phyloP scores from a whole-genome alignment of 2,888 invertebrate genomes.

The Agapetus fuscipes region DNA sequence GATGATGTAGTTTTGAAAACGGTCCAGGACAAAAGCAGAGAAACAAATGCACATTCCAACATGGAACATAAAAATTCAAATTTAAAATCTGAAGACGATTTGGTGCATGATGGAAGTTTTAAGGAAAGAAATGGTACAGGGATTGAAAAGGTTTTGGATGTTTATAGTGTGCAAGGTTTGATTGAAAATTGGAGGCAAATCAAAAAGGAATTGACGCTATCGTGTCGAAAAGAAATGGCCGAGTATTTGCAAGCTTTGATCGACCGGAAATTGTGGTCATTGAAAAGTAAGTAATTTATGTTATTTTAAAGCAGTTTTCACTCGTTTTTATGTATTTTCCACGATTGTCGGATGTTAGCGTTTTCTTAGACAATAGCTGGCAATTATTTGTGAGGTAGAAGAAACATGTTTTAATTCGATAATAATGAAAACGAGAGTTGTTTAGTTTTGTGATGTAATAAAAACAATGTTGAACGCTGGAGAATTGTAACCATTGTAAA shows the following conservation, averaged over 20 bases:
- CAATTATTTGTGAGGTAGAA: too few relatives aligned
- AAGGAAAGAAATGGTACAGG: constrained; percentile 24
- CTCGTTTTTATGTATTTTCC: too few relatives aligned
- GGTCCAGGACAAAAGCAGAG: neutral
- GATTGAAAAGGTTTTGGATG: constrained; percentile 44
- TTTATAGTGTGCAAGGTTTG: constrained; percentile 47
- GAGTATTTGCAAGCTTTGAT: constrained; percentile 49
- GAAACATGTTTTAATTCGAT: too few relatives aligned
- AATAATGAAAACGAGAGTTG: too few relatives aligned
- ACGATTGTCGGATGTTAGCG: too few relatives aligned
- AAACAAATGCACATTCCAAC: neutral
- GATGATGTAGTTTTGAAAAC: constrained; percentile 1
- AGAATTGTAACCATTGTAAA: too few relatives aligned
- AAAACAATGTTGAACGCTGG: too few relatives aligned
- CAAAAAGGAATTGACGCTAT: constrained; percentile 36
- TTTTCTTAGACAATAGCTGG: too few relatives aligned
- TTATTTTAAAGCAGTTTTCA: too few relatives aligned
- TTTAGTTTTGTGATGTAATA: too few relatives aligned
- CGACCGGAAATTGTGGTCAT: constrained; percentile 54
- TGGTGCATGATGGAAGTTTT: constrained; percentile 6
- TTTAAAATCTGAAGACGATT: constrained; percentile 2
- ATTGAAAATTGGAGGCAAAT: constrained; percentile 46
- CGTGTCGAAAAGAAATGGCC: constrained; percentile 49
- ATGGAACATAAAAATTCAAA: neutral
- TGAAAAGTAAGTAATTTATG: constrained; percentile 63